Evolutionary conservation across 2,113 vertebrate species (phyloP).

Genomic region (Lates calcarifer): DNA sequence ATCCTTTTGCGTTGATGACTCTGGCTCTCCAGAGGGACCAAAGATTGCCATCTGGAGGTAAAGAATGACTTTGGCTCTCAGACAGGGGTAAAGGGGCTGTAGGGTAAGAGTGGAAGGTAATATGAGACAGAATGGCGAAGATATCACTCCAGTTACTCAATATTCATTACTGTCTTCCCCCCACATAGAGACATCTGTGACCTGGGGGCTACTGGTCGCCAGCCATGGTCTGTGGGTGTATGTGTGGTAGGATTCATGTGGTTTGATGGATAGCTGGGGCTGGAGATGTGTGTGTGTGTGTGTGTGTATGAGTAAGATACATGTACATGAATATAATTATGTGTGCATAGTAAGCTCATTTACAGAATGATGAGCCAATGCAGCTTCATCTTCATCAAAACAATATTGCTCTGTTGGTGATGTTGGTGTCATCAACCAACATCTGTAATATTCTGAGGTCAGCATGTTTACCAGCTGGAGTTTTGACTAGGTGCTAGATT

Average conservation of each 20-base stretch:
- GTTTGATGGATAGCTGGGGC: slow-evolving; percentile 28
- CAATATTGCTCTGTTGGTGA: background rate
- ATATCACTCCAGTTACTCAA: slow-evolving; percentile 60
- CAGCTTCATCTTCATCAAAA: slow-evolving; percentile 26
- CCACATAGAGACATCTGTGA: slow-evolving; percentile 72
- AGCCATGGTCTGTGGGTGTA: slow-evolving; percentile 50
- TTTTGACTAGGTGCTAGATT: slow-evolving; percentile 29
- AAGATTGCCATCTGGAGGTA: slow-evolving; percentile 65
- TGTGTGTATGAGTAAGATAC: slow-evolving; percentile 23
- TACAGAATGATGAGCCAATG: slow-evolving; percentile 30
- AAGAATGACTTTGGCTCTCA: slow-evolving; percentile 20
- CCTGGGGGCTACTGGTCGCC: slow-evolving; percentile 62
- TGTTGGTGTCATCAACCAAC: slow-evolving; percentile 6
- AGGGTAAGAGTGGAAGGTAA: slow-evolving; percentile 32
- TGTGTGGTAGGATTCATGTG: slow-evolving; percentile 33
- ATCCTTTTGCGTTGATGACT: slow-evolving; percentile 24
- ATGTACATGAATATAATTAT: slow-evolving; percentile 1
- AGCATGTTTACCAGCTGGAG: slow-evolving; percentile 41
- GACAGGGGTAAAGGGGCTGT: slow-evolving; percentile 23
- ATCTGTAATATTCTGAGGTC: slow-evolving; percentile 33
- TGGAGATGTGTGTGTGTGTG: slow-evolving; percentile 26
- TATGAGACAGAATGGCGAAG: slow-evolving; percentile 49
- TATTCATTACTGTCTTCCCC: slow-evolving; percentile 72
- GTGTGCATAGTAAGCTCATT: slow-evolving; percentile 19
- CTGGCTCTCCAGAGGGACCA: slow-evolving; percentile 21